phyloP scores from a whole-genome alignment of 92 coral and sea anemone species.

The Anthopleura xanthogrammica region DNA sequence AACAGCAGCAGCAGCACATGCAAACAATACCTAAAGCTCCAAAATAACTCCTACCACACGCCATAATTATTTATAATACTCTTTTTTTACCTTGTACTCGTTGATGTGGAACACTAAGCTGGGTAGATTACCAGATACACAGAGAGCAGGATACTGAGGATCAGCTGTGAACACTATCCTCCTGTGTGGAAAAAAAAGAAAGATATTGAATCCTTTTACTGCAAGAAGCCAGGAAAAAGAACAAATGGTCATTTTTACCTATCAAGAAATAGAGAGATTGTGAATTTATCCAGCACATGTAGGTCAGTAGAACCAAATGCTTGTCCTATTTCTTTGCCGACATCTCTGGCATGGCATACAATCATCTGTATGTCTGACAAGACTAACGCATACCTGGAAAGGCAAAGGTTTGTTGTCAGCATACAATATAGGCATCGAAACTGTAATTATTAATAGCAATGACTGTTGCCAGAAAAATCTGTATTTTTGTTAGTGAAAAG shows the following conservation, averaged over 20 bases:
- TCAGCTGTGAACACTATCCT: conserved; percentile 91
- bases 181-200: conserved; percentile 38
- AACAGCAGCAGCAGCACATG: no score
- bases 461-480: no score
- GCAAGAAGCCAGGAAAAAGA: no score
- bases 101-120: conserved; percentile 84
- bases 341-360: conserved; percentile 80
- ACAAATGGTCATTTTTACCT: conserved; percentile 46
- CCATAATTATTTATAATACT: no score
- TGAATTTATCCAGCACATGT: conserved; percentile 89
- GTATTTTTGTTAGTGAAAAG: no score
- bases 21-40: no score
- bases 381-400: conserved; percentile 73
- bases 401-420: neutral
- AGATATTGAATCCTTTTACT: no score
- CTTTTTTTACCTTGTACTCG: conserved; percentile 74
- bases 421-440: neutral
- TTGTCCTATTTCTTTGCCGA: conserved; percentile 68
- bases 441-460: no score
- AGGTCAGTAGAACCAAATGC: conserved; percentile 47
- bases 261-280: conserved; percentile 80
- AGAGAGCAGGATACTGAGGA: conserved; percentile 91
- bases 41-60: no score
- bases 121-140: conserved; percentile 83
- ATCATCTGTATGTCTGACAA: conserved; percentile 92